These are phyloP conservation scores for Bellardia bayeri DNA, from an alignment of 2,888 invertebrate genomes.

Conservation along the genomic window DNA sequence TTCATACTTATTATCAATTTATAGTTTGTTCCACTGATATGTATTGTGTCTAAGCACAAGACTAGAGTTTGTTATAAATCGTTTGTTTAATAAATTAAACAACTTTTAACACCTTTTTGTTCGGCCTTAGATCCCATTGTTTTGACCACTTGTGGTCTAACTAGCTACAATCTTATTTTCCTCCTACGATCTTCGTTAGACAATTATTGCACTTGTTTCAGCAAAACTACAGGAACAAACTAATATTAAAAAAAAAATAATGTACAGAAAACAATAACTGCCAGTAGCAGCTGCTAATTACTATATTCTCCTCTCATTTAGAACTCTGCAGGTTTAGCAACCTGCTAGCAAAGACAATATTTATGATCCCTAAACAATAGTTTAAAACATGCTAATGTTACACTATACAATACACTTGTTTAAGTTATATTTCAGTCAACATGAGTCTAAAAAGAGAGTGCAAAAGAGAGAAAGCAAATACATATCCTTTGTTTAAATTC, in stretches of 20 bases:
- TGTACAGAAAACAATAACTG: constrained; percentile 21
- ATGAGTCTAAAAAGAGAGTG: neutral
- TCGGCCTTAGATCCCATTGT: constrained; percentile 20
- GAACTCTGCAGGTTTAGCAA: constrained; percentile 39
- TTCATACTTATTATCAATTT: no score
- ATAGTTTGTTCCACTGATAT: no score
- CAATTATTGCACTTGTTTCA: constrained; percentile 63
- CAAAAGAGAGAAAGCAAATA: constrained; percentile 15
- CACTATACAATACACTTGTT: constrained; percentile 41
- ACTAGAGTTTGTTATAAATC: constrained; percentile 28
- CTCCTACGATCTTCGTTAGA: neutral
- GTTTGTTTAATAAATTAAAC: constrained; percentile 34
- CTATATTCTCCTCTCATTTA: constrained; percentile 15
- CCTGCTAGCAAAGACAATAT: constrained; percentile 53
- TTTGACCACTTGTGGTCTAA: constrained; percentile 62
- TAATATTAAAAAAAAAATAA: neutral
- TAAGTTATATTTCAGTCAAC: neutral
- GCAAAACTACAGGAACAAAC: constrained; percentile 33
- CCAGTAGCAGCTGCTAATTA: constrained; percentile 72
- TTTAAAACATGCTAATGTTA: constrained; percentile 33
- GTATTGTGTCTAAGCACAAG: neutral
- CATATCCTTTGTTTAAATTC: constrained; percentile 4
- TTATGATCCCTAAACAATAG: constrained; percentile 52
- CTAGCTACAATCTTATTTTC: constrained; percentile 1
- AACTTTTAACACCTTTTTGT: constrained; percentile 57